These are phyloP conservation scores for Vanessa cardui DNA, from an alignment of 2,888 invertebrate species.

Conservation along the genomic window DNA sequence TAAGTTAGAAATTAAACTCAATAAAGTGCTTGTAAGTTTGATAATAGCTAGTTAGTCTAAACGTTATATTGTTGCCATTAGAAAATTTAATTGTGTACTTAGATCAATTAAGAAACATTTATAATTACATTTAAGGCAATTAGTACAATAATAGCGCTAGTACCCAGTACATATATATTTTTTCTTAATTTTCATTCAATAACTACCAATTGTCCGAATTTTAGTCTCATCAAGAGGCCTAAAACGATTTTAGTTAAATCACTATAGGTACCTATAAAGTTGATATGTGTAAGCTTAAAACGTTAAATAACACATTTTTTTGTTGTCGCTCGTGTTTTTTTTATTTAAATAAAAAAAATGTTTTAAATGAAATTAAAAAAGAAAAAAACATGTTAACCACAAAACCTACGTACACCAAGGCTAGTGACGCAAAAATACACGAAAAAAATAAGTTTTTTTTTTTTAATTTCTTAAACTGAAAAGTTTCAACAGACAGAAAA, in stretches of 20 bases:
- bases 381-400: no score
- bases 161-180: slow-evolving; percentile 1
- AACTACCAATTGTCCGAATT: neutral
- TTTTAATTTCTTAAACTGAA: no score
- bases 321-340: neutral
- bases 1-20: slow-evolving; percentile 16
- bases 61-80: slow-evolving; percentile 50
- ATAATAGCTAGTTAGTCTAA: slow-evolving; percentile 19
- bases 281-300: no score
- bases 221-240: slow-evolving; percentile 13
- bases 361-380: neutral
- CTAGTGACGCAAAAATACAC: slow-evolving; percentile 21
- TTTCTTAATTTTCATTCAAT: neutral
- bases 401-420: slow-evolving; percentile 14
- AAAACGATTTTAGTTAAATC: slow-evolving; percentile 4
- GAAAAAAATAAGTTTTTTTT: slow-evolving; percentile 5
- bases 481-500: no score
- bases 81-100: slow-evolving; percentile 39
- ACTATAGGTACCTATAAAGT: no score
- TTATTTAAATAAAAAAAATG: neutral
- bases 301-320: no score
- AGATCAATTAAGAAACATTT: slow-evolving; percentile 39
- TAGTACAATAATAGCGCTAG: slow-evolving; percentile 60
- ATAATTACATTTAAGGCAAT: slow-evolving; percentile 49
- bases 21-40: slow-evolving; percentile 24